Base-by-base conservation (phyloP, 2,888 invertebrate species). In the Danaus chrysippus region DNA sequence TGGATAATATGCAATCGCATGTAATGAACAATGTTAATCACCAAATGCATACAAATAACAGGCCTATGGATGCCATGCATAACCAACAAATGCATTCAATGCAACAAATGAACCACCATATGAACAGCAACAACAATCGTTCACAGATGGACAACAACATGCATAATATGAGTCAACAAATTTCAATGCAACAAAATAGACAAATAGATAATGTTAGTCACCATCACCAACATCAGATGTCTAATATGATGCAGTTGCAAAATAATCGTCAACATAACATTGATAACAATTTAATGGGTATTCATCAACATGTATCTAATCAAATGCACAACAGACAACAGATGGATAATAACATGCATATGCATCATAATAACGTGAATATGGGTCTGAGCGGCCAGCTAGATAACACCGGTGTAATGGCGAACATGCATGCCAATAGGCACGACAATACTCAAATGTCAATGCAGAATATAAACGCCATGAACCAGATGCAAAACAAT, bases 171-270 rank as follows among this genome's bases (percentile, higher is more conserved):
- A 88, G 84, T 71, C 88, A 87, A 70, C 89, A 87, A 74, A 72
- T 90, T 77, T 71, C 83, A 1, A 80, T 89, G 76, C 87, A 84
- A 72, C 87, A 86, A 71, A 87, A 84, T 65, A 82, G 91, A 70
- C 86, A 83, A 70, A 81, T 87, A 70, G 91, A 91, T 41, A 87
- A 84, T 72, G 77, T 82, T 19, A 72, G 76, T 6, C 82, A 85
- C 58, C 91, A 90, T 69, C 91, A 89, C 64, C 90, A 88, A 71
- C 90, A 91, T 73, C 90, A 86, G 76, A 87, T 89, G 81, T 72
- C 87, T 13, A 88, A 87, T 68, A 82, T 85, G 12, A 91, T 91
- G 87, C 90, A 90, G 69, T 83, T 89, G 65, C 89, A 86, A 75
- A 88, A 82, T 70, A 87, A 85, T 75, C 83, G 84, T 0, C 75